Evolutionary conservation across 1,140 invertebrate genomes (phyloP).

Genomic region (Nymphalis io): DNA sequence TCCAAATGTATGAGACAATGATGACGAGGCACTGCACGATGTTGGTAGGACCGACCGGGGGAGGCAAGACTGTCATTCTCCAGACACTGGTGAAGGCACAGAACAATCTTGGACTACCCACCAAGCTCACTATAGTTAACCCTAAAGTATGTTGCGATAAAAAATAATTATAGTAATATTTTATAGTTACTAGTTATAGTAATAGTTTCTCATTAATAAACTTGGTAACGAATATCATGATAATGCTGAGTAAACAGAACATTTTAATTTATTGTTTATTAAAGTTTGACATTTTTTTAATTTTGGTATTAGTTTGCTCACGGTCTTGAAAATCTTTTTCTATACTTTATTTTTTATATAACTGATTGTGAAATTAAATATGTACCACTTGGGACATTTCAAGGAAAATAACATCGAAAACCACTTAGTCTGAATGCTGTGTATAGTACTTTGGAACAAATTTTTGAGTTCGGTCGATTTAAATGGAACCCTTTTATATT

Average conservation of each 20-base stretch:
- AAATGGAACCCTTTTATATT: neutral
- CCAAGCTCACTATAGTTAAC: constrained; percentile 90
- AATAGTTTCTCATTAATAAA: no score
- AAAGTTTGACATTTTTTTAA: no score
- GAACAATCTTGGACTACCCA: constrained; percentile 86
- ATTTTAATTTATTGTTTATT: no score
- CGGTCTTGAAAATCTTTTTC: no score
- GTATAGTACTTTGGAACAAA: neutral
- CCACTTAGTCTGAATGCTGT: neutral
- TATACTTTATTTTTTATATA: no score
- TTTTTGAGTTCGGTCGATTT: constrained; percentile 1
- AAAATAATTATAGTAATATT: no score
- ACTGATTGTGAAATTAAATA: neutral
- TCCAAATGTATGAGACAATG: constrained; percentile 96
- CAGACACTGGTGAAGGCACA: constrained; percentile 91
- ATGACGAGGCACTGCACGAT: constrained; percentile 95
- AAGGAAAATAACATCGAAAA: neutral
- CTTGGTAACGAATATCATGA: no score
- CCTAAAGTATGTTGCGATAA: constrained; percentile 83
- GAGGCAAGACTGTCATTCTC: constrained; percentile 93
- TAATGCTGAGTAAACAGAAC: no score
- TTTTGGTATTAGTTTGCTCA: no score
- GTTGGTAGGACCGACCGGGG: constrained; percentile 94
- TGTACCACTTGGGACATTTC: neutral
- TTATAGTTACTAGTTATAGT: no score